A percentile compares a stretch with the other conserved stretches of the same genome.
Evolutionary conservation across 1,140 invertebrate genomes (phyloP).

Genomic region (Pteromalus puparum): DNA sequence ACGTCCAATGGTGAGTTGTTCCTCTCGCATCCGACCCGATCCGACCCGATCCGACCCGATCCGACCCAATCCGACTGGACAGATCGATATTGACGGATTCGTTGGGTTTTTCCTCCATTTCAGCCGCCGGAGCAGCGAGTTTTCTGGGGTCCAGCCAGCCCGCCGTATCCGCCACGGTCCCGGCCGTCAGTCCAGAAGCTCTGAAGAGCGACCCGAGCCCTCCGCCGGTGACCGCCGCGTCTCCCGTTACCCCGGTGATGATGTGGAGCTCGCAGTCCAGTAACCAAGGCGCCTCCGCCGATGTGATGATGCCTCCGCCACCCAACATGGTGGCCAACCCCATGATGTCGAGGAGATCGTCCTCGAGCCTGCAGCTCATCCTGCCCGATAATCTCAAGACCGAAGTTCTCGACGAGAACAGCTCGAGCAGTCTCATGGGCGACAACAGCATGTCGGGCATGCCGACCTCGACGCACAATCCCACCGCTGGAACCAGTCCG

Average conservation of each 20-base stretch:
- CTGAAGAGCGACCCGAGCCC: conserved; percentile 70
- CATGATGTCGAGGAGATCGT: conserved; percentile 64
- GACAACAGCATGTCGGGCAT: conserved; percentile 73
- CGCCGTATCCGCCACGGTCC: conserved; percentile 43
- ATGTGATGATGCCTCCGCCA: conserved; percentile 73
- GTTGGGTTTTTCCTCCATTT: no score
- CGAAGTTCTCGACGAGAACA: conserved; percentile 83
- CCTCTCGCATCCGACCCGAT: no score
- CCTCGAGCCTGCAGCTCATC: conserved; percentile 71
- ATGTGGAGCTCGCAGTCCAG: conserved; percentile 67
- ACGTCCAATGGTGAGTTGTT: conserved; percentile 28
- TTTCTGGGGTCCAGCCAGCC: conserved; percentile 64
- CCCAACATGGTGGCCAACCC: conserved; percentile 64
- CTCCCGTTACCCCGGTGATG: conserved; percentile 61
- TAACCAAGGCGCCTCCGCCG: conserved; percentile 58
- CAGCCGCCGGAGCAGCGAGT: conserved; percentile 56
- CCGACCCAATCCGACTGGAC: neutral
- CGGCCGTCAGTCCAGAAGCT: conserved; percentile 53
- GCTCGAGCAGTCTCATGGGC: conserved; percentile 78
- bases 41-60: no score
- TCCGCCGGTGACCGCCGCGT: conserved; percentile 59
- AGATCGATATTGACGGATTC: no score
- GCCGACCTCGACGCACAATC: conserved; percentile 57
- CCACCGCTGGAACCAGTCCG: conserved; percentile 60
- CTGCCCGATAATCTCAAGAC: conserved; percentile 79